These are phyloP conservation scores for Achroia grisella DNA, from an alignment of 1,140 invertebrate species.

Conservation along the genomic window DNA sequence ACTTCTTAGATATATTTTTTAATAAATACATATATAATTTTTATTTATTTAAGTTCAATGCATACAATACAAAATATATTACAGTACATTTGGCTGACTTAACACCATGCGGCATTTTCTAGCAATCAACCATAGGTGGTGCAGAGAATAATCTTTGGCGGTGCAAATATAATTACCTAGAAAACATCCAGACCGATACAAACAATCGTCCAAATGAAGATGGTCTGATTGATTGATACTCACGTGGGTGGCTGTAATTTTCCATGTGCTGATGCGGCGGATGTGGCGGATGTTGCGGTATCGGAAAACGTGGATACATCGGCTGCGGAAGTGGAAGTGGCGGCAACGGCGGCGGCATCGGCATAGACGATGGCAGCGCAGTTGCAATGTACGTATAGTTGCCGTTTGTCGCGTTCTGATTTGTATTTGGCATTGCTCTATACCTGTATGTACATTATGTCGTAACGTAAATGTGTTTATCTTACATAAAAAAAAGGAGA, in stretches of 20 bases:
- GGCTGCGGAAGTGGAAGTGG: slow-evolving; percentile 15
- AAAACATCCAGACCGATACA: too few species aligned
- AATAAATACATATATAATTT: too few species aligned
- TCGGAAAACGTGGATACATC: slow-evolving; percentile 21
- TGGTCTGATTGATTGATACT: slow-evolving; percentile 14
- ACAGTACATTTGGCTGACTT: too few species aligned
- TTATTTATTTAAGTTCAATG: too few species aligned
- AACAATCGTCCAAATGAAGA: too few species aligned
- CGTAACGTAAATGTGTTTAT: not conserved
- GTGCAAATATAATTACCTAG: too few species aligned
- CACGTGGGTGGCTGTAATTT: slow-evolving; percentile 21
- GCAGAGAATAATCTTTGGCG: too few species aligned
- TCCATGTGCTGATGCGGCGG: slow-evolving; percentile 16
- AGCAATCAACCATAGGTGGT: too few species aligned
- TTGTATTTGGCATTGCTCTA: slow-evolving; percentile 5
- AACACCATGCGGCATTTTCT: too few species aligned
- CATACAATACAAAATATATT: too few species aligned
- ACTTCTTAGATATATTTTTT: too few species aligned
- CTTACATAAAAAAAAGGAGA: not conserved
- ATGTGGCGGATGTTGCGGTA: slow-evolving; percentile 8
- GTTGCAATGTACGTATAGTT: slow-evolving; percentile 6
- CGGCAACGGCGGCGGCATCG: slow-evolving; percentile 11
- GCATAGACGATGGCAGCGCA: not conserved
- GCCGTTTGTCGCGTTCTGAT: slow-evolving; percentile 3
- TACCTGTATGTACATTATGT: slow-evolving; percentile 3